These are phyloP conservation scores for Pangasius sanitwongsei DNA, from an alignment of 2,797 vertebrate species.

Conservation along the genomic window DNA sequence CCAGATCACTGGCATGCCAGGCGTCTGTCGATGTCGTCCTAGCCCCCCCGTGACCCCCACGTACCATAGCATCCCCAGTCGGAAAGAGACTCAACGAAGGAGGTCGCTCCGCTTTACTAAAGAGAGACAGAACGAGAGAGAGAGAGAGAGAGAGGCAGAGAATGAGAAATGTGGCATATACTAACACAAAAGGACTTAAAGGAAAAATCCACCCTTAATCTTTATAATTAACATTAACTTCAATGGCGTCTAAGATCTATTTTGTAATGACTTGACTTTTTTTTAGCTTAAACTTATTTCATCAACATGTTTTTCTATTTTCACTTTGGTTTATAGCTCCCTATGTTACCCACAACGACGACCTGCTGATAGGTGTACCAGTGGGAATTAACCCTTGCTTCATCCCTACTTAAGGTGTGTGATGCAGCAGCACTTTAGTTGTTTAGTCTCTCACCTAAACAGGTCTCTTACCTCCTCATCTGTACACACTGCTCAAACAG, in stretches of 20 bases:
- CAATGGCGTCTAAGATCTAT: neutral
- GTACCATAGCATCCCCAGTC: conserved; percentile 93
- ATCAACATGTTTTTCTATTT: neutral
- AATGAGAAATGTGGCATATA: neutral
- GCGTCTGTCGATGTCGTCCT: conserved; percentile 90
- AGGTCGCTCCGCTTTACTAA: conserved; percentile 94
- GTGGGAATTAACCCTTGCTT: neutral
- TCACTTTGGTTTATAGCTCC: neutral
- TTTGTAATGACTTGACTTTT: neutral
- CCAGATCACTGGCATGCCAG: conserved; percentile 93
- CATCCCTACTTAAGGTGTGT: neutral
- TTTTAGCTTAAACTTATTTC: neutral
- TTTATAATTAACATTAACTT: neutral
- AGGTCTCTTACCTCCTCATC: neutral
- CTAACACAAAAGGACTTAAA: neutral
- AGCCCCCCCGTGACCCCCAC: conserved; percentile 91
- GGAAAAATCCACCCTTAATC: neutral
- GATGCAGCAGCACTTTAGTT: neutral
- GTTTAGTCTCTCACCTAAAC: neutral
- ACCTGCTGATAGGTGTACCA: neutral
- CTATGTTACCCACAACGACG: neutral
- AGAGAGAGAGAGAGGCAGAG: conserved; percentile 39
- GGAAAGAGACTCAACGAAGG: conserved; percentile 94
- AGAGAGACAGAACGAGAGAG: conserved; percentile 54
- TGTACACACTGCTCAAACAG: neutral